A percentile compares a stretch with the other conserved stretches of the same genome.
These are phyloP conservation scores for Dasyornis broadbenti DNA, from an alignment of 2,113 vertebrate genomes.

Conservation along the genomic window DNA sequence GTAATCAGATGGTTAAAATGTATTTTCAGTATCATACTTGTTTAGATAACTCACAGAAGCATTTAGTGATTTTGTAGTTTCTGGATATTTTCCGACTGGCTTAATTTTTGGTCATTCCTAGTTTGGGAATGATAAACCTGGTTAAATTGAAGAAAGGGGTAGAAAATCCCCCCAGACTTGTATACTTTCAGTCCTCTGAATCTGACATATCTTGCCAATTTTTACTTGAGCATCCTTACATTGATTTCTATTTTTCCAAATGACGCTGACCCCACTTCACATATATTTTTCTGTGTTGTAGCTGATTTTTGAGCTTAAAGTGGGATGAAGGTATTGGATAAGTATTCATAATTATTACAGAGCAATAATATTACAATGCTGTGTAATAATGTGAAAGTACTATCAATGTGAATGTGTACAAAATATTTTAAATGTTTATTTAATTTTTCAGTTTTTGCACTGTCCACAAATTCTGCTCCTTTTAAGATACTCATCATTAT, in stretches of 20 bases:
- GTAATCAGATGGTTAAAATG: not conserved
- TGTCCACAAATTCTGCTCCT: not conserved
- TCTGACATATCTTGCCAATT: not conserved
- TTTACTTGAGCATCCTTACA: not conserved
- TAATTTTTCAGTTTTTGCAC: not conserved
- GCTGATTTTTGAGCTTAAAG: not conserved
- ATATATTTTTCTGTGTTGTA: not conserved
- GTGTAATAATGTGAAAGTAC: not conserved
- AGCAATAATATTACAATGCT: not conserved
- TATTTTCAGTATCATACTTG: fast-evolving
- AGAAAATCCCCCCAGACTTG: not conserved
- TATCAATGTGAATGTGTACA: not conserved
- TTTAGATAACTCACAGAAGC: not conserved
- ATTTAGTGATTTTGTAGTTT: not conserved
- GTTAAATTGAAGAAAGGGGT: not conserved
- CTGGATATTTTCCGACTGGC: not conserved
- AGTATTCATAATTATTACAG: not conserved
- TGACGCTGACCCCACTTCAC: not conserved
- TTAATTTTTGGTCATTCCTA: not conserved
- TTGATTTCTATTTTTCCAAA: not conserved
- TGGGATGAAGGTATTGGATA: not conserved
- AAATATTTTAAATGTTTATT: not conserved
- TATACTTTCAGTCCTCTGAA: not conserved
- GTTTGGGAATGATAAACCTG: not conserved
- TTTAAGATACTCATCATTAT: not conserved